A percentile compares a stretch with the other conserved stretches of the same genome.
Conservation (phyloP, 2,113 vertebrate genomes). For the Grammomys surdaster region DNA sequence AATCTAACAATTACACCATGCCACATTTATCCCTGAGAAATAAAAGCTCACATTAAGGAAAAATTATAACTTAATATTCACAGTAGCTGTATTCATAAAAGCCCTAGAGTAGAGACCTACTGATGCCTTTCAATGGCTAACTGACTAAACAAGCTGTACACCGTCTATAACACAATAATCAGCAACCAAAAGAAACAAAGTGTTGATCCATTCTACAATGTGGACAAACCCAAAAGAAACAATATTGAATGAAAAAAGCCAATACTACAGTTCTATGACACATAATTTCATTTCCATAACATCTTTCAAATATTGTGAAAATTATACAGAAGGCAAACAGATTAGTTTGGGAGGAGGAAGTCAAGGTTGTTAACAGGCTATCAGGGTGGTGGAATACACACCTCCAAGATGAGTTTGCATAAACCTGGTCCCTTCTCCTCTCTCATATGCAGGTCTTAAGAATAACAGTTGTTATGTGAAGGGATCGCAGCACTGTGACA, state of each 20-base stretch:
- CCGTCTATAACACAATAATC: background rate
- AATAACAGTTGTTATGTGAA: too few relatives aligned
- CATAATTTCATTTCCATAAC: background rate
- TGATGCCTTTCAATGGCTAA: background rate
- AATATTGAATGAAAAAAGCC: background rate
- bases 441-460: background rate
- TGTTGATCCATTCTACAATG: background rate
- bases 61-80: background rate
- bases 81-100: background rate
- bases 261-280: background rate
- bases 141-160: background rate
- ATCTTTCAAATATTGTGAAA: background rate
- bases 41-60: slow-evolving; percentile 22
- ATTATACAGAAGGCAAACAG: background rate
- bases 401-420: background rate
- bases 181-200: slow-evolving; percentile 23
- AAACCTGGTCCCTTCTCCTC: background rate
- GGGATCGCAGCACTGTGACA: background rate
- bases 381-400: background rate
- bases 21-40: slow-evolving; percentile 31
- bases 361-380: background rate
- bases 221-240: background rate
- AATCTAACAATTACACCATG: slow-evolving; percentile 6
- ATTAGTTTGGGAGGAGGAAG: background rate
- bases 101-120: background rate